Conservation (phyloP, 2,113 vertebrate genomes). For the Siniperca knerii region DNA sequence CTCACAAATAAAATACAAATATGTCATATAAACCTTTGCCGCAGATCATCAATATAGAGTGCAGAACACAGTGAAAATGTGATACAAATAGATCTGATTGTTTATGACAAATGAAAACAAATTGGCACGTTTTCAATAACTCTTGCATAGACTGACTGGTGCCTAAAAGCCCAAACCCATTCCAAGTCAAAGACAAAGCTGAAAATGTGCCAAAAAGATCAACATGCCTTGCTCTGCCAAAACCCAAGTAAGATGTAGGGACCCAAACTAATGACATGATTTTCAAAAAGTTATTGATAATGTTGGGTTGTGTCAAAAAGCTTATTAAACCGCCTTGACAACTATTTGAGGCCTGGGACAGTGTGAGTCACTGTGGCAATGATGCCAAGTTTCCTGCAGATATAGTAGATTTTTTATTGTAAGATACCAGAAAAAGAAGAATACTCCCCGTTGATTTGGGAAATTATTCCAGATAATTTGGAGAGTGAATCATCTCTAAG, state of each 20-base stretch:
- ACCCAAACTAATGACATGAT: neutral
- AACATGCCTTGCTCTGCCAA: neutral
- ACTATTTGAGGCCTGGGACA: neutral
- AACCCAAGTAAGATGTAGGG: neutral
- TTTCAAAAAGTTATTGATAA: neutral
- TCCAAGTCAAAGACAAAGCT: neutral
- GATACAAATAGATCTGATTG: neutral
- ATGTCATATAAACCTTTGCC: neutral
- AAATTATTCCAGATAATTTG: conserved; percentile 8
- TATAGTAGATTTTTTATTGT: neutral
- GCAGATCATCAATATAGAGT: neutral
- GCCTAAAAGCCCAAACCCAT: neutral
- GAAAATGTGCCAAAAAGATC: neutral
- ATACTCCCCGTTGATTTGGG: neutral
- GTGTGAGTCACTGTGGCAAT: neutral
- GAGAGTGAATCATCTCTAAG: neutral
- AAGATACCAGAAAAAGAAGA: neutral
- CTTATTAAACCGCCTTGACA: neutral
- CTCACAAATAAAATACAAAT: neutral
- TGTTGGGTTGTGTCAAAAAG: neutral
- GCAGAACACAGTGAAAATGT: neutral
- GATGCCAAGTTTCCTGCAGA: neutral
- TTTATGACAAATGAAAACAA: neutral
- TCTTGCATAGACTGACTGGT: neutral
- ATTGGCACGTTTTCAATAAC: neutral